phyloP scores from a whole-genome alignment of 2,888 invertebrate species.

The Epistrophe grossulariae region DNA sequence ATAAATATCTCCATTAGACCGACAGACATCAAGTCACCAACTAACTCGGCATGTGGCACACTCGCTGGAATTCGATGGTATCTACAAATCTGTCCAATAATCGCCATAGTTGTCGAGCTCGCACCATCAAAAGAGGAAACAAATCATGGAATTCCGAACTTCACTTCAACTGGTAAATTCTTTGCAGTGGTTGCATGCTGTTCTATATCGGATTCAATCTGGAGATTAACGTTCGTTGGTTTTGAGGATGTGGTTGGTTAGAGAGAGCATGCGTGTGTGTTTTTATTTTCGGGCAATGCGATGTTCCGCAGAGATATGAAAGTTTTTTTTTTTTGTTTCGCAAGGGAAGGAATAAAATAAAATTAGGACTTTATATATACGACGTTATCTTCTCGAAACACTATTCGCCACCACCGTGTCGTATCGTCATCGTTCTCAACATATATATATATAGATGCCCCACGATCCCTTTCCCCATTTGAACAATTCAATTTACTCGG shows the following conservation, averaged over 20 bases:
- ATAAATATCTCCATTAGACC: conserved; percentile 67
- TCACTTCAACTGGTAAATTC: conserved; percentile 31
- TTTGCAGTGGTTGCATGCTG: conserved; percentile 47
- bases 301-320: conserved; percentile 50
- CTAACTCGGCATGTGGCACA: conserved; percentile 60
- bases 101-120: conserved; percentile 26
- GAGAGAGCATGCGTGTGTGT: conserved; percentile 18
- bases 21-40: conserved; percentile 15
- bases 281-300: conserved; percentile 16
- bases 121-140: conserved; percentile 21
- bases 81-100: conserved; percentile 73
- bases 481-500: conserved; percentile 73
- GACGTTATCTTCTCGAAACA: conserved; percentile 71
- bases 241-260: conserved; percentile 50
- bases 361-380: conserved; percentile 48
- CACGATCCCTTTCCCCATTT: conserved; percentile 29
- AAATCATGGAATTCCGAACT: conserved; percentile 31
- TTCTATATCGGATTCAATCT: conserved; percentile 69
- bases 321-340: conserved; percentile 58
- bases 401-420: conserved; percentile 19
- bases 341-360: conserved; percentile 44
- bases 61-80: conserved; percentile 65
- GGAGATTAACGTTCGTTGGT: conserved; percentile 64
- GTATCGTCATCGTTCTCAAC: background rate
- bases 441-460: background rate